Base-by-base conservation (phyloP, 2,888 invertebrate species). In the Phragmatobia fuliginosa region DNA sequence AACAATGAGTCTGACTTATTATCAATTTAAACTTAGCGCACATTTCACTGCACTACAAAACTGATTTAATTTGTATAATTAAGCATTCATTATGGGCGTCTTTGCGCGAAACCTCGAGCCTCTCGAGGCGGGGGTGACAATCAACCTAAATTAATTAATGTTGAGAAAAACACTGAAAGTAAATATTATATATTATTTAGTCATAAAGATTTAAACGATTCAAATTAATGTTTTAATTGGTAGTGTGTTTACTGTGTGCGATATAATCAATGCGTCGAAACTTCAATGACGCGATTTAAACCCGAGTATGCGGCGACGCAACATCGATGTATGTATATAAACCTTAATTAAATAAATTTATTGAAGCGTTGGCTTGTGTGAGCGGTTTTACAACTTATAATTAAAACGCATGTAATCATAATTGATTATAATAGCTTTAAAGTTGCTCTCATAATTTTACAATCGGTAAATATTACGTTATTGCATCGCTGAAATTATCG, bases 51-150 rank as follows among this genome's bases (percentile, higher is more conserved):
- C 52, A 52, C 25, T 25, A 52, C 52, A 52, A n/a, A 52, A 52
- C 52, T 25, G 52, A 25, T 52, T 52, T 25, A 11, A 52, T 52
- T 52, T 52, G 52, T 52, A 52, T 52, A 52, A 52, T 52, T 52
- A 52, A 14, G n/a, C 49, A 49, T 49, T 49, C 49, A 49, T 25
- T 25, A 25, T 4, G 0, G 14, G 25, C 1, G 52, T 52, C 52
- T 52, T 52, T 25, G n/a, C 3, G 25, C 25, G 25, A 52, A n/a
- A 49, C 49, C n/a, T 49, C 7, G 21, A n/a, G 49, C n/a, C 8
- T 49, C 2, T 49, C n/a, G n/a, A n/a, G n/a, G 21, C 4, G 4
- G 25, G n/a, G 25, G n/a, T 52, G 52, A n/a, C n/a, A 25, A 25
- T 52, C 11, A 11, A 52, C 52, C 10, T 1, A 52, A 52, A 25